Evolutionary conservation across 92 coral and sea anemone species (phyloP).

Genomic region (Porites rus): DNA sequence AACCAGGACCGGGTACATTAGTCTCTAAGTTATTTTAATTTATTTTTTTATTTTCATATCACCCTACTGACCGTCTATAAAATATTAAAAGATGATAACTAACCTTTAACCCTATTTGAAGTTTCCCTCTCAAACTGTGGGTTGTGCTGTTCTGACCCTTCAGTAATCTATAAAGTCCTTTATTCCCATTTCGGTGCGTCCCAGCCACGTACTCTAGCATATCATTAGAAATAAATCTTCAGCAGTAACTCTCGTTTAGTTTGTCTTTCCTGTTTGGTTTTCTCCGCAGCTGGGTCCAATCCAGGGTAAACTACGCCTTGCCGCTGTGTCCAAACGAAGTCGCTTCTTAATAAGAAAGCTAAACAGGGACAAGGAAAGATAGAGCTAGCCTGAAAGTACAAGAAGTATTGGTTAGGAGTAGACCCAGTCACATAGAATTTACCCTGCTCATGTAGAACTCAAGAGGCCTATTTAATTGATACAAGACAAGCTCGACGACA

Average conservation of each 20-base stretch:
- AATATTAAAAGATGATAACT: too few relatives aligned
- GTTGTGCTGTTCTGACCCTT: too few relatives aligned
- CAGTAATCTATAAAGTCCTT: too few relatives aligned
- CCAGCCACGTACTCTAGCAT: too few relatives aligned
- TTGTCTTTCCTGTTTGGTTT: background rate
- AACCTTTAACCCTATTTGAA: too few relatives aligned
- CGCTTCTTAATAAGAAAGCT: constrained; percentile 1
- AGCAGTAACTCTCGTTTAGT: background rate
- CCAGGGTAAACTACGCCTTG: constrained; percentile 27
- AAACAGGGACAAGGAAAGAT: background rate
- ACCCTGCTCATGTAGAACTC: constrained; percentile 4
- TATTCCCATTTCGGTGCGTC: too few relatives aligned
- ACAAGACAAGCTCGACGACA: background rate
- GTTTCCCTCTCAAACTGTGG: too few relatives aligned
- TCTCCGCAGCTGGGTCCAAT: constrained; percentile 18
- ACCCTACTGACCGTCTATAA: too few relatives aligned
- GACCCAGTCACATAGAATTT: constrained; percentile 1
- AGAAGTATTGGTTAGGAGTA: background rate
- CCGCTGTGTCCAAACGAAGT: constrained; percentile 14
- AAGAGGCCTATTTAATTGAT: constrained; percentile 16
- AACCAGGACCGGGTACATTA: too few relatives aligned
- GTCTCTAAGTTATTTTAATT: too few relatives aligned
- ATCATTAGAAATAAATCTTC: background rate
- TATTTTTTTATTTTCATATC: too few relatives aligned
- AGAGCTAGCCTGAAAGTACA: constrained; percentile 8